A percentile compares a stretch with the other conserved stretches of the same genome.
These are phyloP conservation scores for Keiferia lycopersicella DNA, from an alignment of 2,888 invertebrate genomes.

Conservation along the genomic window DNA sequence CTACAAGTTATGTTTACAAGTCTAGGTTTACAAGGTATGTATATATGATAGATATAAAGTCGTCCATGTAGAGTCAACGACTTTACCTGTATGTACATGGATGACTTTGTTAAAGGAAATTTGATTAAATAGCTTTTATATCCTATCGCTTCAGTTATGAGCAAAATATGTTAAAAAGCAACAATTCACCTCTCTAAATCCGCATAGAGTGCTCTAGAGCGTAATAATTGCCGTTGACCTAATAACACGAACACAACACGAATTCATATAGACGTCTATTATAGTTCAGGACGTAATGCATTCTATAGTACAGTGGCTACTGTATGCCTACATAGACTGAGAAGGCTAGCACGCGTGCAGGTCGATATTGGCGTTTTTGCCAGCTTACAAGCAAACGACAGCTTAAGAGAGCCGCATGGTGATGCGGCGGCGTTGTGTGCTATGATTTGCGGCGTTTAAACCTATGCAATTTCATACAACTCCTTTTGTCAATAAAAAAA, in stretches of 20 bases:
- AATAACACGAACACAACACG: slow-evolving; percentile 21
- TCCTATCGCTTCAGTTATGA: too few relatives aligned
- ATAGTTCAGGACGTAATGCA: not conserved
- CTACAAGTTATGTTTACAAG: too few relatives aligned
- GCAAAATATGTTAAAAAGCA: not conserved
- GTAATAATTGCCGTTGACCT: slow-evolving; percentile 22
- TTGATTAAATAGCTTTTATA: too few relatives aligned
- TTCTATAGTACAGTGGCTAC: slow-evolving; percentile 8
- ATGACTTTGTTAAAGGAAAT: not conserved
- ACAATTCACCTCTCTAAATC: not conserved
- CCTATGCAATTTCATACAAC: too few relatives aligned
- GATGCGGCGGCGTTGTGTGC: too few relatives aligned
- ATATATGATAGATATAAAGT: too few relatives aligned
- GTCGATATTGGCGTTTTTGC: too few relatives aligned
- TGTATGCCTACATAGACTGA: not conserved
- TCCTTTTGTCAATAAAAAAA: too few relatives aligned
- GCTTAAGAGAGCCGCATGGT: too few relatives aligned
- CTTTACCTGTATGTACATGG: not conserved
- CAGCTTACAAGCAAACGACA: too few relatives aligned
- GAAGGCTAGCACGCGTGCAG: not conserved
- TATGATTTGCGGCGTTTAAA: too few relatives aligned
- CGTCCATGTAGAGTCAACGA: not conserved
- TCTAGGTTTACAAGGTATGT: too few relatives aligned
- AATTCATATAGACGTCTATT: slow-evolving; percentile 11
- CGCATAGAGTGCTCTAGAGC: slow-evolving; percentile 18